Conservation (phyloP, 2,113 vertebrate species). For the Chinchilla lanigera region DNA sequence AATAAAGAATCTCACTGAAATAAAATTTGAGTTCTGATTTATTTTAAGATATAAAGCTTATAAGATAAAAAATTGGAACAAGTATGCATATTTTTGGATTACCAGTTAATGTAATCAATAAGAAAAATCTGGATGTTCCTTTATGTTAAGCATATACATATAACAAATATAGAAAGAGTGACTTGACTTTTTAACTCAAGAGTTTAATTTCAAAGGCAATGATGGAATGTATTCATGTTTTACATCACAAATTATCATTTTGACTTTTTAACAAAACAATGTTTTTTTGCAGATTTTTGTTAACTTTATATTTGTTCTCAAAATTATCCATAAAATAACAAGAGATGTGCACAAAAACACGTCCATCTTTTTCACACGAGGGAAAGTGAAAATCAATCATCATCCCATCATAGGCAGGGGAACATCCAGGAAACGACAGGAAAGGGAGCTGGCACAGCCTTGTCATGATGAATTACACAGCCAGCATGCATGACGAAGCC, state of each 20-base stretch:
- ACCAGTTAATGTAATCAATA: not conserved
- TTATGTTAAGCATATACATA: not conserved
- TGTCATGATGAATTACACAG: not conserved
- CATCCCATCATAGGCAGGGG: slow-evolving; percentile 24
- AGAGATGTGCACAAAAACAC: not conserved
- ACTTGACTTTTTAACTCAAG: not conserved
- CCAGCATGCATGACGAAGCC: slow-evolving; percentile 43
- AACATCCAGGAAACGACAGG: slow-evolving; percentile 59
- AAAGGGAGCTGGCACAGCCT: slow-evolving; percentile 4
- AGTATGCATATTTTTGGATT: not conserved
- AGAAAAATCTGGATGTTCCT: not conserved
- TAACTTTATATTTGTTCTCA: slow-evolving; percentile 38
- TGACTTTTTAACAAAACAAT: slow-evolving; percentile 36
- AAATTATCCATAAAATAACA: slow-evolving; percentile 22
- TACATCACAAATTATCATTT: not conserved
- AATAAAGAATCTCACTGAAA: not conserved
- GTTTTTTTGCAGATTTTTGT: not conserved
- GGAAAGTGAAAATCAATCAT: slow-evolving; percentile 66
- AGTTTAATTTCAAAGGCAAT: slow-evolving; percentile 34
- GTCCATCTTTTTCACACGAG: slow-evolving; percentile 2
- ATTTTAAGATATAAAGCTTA: not conserved
- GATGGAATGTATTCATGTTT: slow-evolving; percentile 6
- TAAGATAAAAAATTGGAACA: slow-evolving; percentile 6
- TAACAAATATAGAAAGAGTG: not conserved
- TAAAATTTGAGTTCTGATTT: slow-evolving; percentile 12